These are phyloP conservation scores for Parapristionchus giblindavisi DNA, from an alignment of 2,888 invertebrate species.

Conservation along the genomic window DNA sequence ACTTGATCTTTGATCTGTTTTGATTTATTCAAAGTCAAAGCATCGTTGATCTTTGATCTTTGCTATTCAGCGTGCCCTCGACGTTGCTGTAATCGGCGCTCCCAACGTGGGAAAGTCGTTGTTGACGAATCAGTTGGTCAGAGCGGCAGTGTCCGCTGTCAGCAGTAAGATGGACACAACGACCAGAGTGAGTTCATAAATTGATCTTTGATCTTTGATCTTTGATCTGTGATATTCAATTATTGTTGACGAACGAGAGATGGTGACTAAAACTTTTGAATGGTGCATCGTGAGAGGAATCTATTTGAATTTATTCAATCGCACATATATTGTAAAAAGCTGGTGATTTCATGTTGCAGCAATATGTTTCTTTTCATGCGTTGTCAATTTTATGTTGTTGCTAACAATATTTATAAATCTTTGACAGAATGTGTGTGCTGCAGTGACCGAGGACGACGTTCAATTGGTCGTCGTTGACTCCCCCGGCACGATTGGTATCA, in stretches of 20 bases:
- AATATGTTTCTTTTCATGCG: too few relatives aligned
- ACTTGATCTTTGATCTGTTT: too few relatives aligned
- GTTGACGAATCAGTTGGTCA: conserved; percentile 85
- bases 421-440: conserved; percentile 55
- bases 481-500: conserved; percentile 81
- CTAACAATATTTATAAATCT: too few relatives aligned
- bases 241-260: neutral
- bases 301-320: too few relatives aligned
- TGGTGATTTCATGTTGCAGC: too few relatives aligned
- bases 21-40: too few relatives aligned
- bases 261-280: too few relatives aligned
- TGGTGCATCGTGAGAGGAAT: too few relatives aligned
- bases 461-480: conserved; percentile 91
- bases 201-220: neutral
- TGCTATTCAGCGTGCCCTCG: conserved; percentile 70
- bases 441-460: conserved; percentile 73
- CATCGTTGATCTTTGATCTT: too few relatives aligned
- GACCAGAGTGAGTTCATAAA: conserved; percentile 47
- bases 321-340: too few relatives aligned
- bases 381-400: too few relatives aligned
- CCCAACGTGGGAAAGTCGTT: conserved; percentile 97
- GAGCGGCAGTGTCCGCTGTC: conserved; percentile 84
- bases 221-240: too few relatives aligned
- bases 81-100: conserved; percentile 84
- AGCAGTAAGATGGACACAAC: conserved; percentile 85